Conservation (phyloP, 2,113 vertebrate genomes). For the Carassius carassius region DNA sequence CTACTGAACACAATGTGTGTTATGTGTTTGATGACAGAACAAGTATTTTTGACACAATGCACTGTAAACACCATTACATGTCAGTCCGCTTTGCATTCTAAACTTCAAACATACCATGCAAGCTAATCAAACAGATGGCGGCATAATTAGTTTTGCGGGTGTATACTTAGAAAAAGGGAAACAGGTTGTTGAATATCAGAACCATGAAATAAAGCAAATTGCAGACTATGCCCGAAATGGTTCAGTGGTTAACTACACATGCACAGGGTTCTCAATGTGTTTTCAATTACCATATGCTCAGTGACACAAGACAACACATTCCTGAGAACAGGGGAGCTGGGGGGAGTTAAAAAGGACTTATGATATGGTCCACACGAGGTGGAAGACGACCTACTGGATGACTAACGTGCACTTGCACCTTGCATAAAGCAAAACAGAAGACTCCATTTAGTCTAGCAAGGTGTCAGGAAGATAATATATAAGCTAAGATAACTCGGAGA, state of each 20-base stretch:
- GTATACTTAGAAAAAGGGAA: conserved; percentile 41
- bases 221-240: conserved; percentile 9
- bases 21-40: background rate
- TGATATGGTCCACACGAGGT: conserved; percentile 32
- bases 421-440: conserved; percentile 51
- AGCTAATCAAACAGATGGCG: background rate
- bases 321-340: background rate
- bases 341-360: conserved; percentile 11
- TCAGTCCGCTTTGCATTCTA: background rate
- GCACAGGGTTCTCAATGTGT: conserved; percentile 38
- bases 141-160: conserved; percentile 23
- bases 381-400: conserved; percentile 41
- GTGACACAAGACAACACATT: conserved; percentile 51
- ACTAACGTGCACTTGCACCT: conserved; percentile 54
- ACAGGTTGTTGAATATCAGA: conserved; percentile 5
- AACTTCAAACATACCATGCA: conserved; percentile 17
- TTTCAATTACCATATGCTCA: conserved; percentile 54
- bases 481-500: conserved; percentile 38
- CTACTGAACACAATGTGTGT: background rate
- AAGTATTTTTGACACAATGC: background rate
- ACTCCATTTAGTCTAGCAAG: conserved; percentile 42
- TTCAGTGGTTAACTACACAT: conserved; percentile 36
- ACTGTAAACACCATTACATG: conserved; percentile 8
- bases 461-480: conserved; percentile 51
- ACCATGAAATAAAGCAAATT: conserved; percentile 49